Conservation (phyloP, 1,140 invertebrate species). For the Drosophila ficusphila region DNA sequence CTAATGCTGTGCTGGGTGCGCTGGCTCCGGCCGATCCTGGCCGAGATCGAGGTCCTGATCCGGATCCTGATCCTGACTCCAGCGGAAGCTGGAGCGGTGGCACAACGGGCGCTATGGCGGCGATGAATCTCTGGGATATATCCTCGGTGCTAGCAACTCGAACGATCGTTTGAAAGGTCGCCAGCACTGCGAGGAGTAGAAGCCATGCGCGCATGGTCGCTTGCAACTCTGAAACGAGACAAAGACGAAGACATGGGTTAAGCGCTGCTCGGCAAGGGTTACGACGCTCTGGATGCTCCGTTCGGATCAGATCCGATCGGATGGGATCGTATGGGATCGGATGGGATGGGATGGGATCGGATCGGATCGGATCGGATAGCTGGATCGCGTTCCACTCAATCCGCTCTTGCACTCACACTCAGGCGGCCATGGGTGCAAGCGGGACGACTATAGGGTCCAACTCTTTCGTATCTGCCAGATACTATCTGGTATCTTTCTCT, state of each 20-base stretch:
- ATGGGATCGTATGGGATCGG: neutral
- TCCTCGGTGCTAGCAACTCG: slow-evolving; percentile 84
- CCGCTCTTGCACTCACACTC: slow-evolving; percentile 45
- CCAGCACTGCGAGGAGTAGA: slow-evolving; percentile 85
- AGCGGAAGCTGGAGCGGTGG: neutral
- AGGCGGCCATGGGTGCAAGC: slow-evolving; percentile 49
- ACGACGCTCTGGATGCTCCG: slow-evolving; percentile 23
- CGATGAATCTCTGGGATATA: slow-evolving; percentile 81
- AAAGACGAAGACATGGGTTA: slow-evolving; percentile 76
- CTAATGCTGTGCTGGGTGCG: slow-evolving; percentile 52
- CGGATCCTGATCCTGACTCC: neutral
- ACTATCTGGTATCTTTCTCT: slow-evolving; percentile 13
- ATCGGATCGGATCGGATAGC: neutral
- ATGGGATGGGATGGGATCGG: slow-evolving; percentile 9
- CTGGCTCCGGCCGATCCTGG: neutral
- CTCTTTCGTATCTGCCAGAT: slow-evolving; percentile 32
- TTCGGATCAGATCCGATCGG: too few relatives aligned
- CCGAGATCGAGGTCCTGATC: neutral
- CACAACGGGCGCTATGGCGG: slow-evolving; percentile 68
- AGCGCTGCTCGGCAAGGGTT: slow-evolving; percentile 69
- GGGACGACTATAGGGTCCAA: slow-evolving; percentile 50
- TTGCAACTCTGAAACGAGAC: slow-evolving; percentile 85
- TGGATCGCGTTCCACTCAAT: slow-evolving; percentile 23
- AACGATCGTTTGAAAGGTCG: slow-evolving; percentile 84
- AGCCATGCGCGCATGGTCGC: slow-evolving; percentile 85